phyloP scores from a whole-genome alignment of 2,797 vertebrate species.

The Melanogrammus aeglefinus region DNA sequence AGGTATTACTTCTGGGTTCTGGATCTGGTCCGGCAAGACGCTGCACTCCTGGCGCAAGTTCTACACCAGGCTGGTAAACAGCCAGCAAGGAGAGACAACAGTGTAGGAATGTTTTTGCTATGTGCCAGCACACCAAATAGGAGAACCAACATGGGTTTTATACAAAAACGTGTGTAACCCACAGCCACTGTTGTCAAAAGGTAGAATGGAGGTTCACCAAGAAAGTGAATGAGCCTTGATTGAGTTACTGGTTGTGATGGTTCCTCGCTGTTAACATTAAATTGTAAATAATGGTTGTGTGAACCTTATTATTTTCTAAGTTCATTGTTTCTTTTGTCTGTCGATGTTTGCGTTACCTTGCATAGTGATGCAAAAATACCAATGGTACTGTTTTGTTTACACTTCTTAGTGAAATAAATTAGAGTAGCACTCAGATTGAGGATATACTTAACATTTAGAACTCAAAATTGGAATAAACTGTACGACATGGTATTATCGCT shows the following conservation, averaged over 20 bases:
- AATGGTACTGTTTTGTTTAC: neutral
- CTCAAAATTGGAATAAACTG: neutral
- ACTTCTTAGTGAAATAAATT: neutral
- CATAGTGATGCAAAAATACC: neutral
- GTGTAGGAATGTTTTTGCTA: slow-evolving; percentile 67
- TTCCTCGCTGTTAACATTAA: neutral
- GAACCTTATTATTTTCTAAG: neutral
- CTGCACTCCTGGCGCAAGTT: slow-evolving; percentile 96
- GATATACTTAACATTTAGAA: neutral
- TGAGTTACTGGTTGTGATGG: neutral
- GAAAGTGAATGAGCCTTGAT: neutral
- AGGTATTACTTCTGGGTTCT: slow-evolving; percentile 97
- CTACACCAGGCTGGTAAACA: slow-evolving; percentile 88
- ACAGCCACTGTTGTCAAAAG: neutral
- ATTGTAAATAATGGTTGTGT: slow-evolving; percentile 1
- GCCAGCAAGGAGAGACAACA: slow-evolving; percentile 91
- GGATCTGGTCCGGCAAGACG: slow-evolving; percentile 99
- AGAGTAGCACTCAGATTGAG: neutral
- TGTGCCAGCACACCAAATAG: neutral
- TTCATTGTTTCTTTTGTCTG: neutral
- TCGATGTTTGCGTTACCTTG: neutral
- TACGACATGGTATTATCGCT: neutral
- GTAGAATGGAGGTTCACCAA: neutral
- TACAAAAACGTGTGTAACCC: neutral
- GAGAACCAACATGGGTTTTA: neutral